Percentiles rank a stretch among this genome's conserved stretches.
phyloP scores from a whole-genome alignment of 2,888 invertebrate species.

The Erebia palarica region DNA sequence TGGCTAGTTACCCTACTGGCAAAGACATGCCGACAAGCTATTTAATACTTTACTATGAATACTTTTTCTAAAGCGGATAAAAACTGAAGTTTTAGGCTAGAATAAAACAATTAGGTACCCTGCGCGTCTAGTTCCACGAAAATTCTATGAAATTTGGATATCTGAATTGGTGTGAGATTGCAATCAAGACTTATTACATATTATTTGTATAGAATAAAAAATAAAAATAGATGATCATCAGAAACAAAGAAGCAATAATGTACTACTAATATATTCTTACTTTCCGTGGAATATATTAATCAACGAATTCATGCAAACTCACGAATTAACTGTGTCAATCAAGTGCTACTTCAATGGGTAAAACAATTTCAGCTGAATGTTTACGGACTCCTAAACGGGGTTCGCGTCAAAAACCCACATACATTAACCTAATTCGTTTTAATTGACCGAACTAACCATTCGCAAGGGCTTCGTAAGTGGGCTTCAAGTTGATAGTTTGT shows the following conservation, averaged over 20 bases:
- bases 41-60: neutral
- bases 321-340: too few relatives aligned
- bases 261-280: too few relatives aligned
- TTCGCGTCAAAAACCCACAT: slow-evolving; percentile 69
- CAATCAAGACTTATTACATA: too few relatives aligned
- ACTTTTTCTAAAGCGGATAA: slow-evolving; percentile 2
- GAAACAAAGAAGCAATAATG: too few relatives aligned
- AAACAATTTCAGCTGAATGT: slow-evolving; percentile 16
- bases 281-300: neutral
- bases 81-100: neutral
- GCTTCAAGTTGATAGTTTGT: slow-evolving; percentile 48
- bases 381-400: slow-evolving; percentile 45
- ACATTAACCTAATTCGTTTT: slow-evolving; percentile 82
- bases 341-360: slow-evolving; percentile 3
- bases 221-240: too few relatives aligned
- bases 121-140: neutral
- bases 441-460: slow-evolving; percentile 79
- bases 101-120: slow-evolving; percentile 2
- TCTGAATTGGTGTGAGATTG: too few relatives aligned
- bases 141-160: too few relatives aligned
- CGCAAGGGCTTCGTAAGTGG: slow-evolving; percentile 65
- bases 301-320: neutral
- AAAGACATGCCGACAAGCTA: too few relatives aligned
- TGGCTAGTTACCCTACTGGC: too few relatives aligned
- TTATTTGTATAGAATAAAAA: too few relatives aligned